Evolutionary conservation across 2,113 vertebrate species (phyloP).

Genomic region (Brachirus orientalis): DNA sequence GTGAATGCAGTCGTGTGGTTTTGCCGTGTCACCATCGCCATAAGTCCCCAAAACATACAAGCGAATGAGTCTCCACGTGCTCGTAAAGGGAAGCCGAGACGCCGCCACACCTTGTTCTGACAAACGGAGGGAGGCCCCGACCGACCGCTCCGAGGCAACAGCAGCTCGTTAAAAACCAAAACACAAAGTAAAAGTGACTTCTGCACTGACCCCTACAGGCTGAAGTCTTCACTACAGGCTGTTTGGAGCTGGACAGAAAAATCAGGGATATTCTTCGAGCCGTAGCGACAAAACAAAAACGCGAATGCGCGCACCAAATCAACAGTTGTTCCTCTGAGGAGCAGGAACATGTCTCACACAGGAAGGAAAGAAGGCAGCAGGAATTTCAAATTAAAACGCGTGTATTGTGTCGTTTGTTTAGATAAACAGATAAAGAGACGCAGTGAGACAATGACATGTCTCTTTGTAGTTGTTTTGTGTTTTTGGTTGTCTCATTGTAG

Average conservation of each 20-base stretch:
- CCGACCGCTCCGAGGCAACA: constrained; percentile 44
- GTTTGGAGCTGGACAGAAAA: no score
- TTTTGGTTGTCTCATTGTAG: no score
- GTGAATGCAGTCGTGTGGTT: constrained; percentile 18
- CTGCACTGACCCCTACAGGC: not conserved
- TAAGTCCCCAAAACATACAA: constrained; percentile 47
- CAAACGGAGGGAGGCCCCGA: constrained; percentile 34
- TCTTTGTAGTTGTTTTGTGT: no score
- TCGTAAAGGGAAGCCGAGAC: constrained; percentile 51
- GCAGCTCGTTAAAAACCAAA: not conserved
- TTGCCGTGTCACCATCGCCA: constrained; percentile 31
- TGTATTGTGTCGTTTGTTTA: no score
- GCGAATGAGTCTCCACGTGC: constrained; percentile 12
- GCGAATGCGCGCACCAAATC: no score
- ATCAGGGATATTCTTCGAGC: no score
- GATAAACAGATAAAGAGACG: no score
- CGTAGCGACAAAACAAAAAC: no score
- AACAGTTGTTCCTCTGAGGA: not conserved
- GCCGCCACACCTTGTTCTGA: constrained; percentile 44
- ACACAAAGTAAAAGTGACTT: not conserved
- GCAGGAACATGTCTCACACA: not conserved
- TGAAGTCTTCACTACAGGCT: not conserved
- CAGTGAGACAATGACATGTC: no score
- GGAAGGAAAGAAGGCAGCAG: no score
- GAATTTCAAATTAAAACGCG: no score